phyloP scores from a whole-genome alignment of 2,113 vertebrate species.

The Andinoacara biseriatus region DNA sequence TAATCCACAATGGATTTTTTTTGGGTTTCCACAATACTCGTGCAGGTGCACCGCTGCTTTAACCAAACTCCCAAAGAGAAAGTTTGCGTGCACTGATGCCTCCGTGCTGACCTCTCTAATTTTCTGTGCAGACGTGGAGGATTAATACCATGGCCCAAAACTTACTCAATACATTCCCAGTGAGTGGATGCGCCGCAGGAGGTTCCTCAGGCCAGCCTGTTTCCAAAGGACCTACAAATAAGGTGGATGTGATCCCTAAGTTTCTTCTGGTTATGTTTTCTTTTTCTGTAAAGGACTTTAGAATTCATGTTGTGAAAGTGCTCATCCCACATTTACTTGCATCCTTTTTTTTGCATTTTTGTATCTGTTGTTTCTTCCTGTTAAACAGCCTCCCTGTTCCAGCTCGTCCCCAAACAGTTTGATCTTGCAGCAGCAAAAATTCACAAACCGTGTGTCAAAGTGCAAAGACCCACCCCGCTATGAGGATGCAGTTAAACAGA shows the following conservation, averaged over 20 bases:
- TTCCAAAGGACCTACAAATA: conserved; percentile 81
- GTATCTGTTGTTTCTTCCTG: conserved; percentile 9
- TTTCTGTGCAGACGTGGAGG: conserved; percentile 82
- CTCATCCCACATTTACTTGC: background rate
- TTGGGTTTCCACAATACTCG: background rate
- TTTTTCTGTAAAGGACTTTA: background rate
- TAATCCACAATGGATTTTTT: background rate
- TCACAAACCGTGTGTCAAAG: conserved; percentile 79
- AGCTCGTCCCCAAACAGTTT: conserved; percentile 67
- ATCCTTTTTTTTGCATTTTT: background rate
- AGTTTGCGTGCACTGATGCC: background rate
- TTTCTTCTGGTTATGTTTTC: background rate
- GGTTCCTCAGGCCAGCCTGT: conserved; percentile 68
- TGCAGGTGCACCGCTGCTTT: background rate
- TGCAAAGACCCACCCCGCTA: conserved; percentile 94
- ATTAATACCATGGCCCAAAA: conserved; percentile 79
- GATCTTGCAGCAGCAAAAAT: conserved; percentile 78
- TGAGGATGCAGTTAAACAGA: conserved; percentile 96
- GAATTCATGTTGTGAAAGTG: background rate
- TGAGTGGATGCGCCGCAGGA: conserved; percentile 67
- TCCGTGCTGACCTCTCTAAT: conserved; percentile 27
- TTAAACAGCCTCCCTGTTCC: conserved; percentile 76
- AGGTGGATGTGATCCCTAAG: conserved; percentile 75
- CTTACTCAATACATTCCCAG: conserved; percentile 81
- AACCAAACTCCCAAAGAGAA: background rate